phyloP scores from a whole-genome alignment of 2,888 invertebrate genomes.

The Tenodera sinensis region DNA sequence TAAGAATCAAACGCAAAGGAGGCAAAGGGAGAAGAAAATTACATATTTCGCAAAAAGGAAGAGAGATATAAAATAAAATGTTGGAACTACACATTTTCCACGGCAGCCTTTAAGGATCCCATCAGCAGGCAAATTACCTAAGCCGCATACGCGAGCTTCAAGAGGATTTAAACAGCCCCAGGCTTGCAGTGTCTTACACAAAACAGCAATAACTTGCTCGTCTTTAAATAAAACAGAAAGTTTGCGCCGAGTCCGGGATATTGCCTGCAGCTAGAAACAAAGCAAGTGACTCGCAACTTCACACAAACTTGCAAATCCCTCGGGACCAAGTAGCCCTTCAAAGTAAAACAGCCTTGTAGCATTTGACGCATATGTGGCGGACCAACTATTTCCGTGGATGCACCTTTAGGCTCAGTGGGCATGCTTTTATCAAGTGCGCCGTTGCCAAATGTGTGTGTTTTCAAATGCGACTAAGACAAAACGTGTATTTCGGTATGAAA shows the following conservation, averaged over 20 bases:
- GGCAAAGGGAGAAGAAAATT: background rate
- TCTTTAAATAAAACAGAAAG: background rate
- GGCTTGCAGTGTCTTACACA: background rate
- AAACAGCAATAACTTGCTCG: background rate
- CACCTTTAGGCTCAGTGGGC: no score
- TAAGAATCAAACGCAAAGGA: background rate
- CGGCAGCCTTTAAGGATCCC: background rate
- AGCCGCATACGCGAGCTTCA: background rate
- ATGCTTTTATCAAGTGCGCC: no score
- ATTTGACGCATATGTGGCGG: no score
- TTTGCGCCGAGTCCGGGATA: background rate
- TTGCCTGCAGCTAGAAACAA: background rate
- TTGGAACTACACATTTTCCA: no score
- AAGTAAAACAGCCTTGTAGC: no score
- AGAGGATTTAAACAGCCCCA: background rate
- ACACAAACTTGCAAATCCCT: no score
- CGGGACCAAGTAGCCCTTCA: no score
- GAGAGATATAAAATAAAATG: background rate
- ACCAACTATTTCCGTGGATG: no score
- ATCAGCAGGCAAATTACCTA: background rate
- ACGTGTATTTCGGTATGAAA: no score
- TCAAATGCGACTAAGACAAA: no score
- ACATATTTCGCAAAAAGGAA: background rate
- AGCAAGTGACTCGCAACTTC: background rate
- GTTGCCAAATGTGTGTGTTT: no score